These are phyloP conservation scores for Drosophila azteca DNA, from an alignment of 1,140 invertebrate genomes.

Conservation along the genomic window DNA sequence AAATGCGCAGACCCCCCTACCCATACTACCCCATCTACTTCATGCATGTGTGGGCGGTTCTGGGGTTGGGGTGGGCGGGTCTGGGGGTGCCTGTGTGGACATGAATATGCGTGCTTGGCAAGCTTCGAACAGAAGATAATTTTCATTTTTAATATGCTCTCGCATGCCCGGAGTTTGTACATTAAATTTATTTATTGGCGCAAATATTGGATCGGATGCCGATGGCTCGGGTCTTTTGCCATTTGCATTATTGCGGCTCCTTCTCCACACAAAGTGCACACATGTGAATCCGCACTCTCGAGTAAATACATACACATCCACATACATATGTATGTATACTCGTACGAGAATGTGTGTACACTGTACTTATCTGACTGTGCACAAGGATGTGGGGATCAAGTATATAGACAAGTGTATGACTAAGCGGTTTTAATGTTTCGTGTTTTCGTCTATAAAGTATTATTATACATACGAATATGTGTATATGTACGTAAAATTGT, in stretches of 20 bases:
- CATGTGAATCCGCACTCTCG: conserved; percentile 5
- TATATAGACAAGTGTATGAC: too few relatives aligned
- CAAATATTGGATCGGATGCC: conserved; percentile 81
- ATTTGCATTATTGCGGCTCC: conserved; percentile 67
- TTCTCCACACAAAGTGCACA: conserved; percentile 24
- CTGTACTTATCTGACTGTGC: too few relatives aligned
- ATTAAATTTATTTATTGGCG: conserved; percentile 82
- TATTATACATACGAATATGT: too few relatives aligned
- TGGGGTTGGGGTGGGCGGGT: neutral
- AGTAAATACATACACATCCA: neutral
- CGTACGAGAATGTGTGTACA: too few relatives aligned
- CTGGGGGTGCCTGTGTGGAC: conserved; percentile 13
- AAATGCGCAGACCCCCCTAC: conserved; percentile 47
- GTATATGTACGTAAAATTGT: too few relatives aligned
- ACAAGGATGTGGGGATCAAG: too few relatives aligned
- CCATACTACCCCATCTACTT: conserved; percentile 8
- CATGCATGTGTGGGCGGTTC: conserved; percentile 32
- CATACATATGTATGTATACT: too few relatives aligned
- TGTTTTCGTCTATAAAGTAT: too few relatives aligned
- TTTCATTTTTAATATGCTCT: conserved; percentile 82
- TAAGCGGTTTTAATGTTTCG: too few relatives aligned
- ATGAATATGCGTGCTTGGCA: conserved; percentile 56
- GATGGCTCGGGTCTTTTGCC: conserved; percentile 49
- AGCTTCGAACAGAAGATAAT: conserved; percentile 75
- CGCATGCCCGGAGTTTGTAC: conserved; percentile 75